Percentiles rank a stretch among this genome's conserved stretches.
These are phyloP conservation scores for Steromphala cineraria DNA, from an alignment of 2,888 invertebrate genomes.

Conservation along the genomic window DNA sequence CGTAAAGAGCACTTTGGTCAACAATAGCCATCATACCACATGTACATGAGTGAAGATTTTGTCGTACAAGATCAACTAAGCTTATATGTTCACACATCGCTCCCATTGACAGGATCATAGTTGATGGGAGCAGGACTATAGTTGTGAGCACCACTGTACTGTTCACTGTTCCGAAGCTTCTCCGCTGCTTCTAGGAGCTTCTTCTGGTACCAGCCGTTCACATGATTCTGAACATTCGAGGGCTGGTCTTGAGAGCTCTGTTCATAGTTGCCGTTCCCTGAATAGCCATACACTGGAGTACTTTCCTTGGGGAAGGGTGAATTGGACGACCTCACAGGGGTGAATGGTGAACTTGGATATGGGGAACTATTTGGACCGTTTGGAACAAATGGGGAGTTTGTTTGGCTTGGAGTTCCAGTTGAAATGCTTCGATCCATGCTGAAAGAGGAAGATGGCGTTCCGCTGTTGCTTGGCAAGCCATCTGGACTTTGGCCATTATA, in stretches of 20 bases:
- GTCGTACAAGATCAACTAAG: too few relatives aligned
- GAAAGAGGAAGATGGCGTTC: conserved; percentile 68
- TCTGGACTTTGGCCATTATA: neutral
- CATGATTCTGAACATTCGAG: conserved; percentile 52
- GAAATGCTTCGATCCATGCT: conserved; percentile 59
- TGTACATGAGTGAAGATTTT: too few relatives aligned
- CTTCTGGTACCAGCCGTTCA: conserved; percentile 64
- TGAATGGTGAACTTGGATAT: neutral
- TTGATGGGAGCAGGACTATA: conserved; percentile 5
- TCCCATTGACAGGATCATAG: conserved; percentile 49
- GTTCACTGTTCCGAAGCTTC: conserved; percentile 51
- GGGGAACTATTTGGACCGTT: neutral
- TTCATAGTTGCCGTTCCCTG: neutral
- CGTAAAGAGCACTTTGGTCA: too few relatives aligned
- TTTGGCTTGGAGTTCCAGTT: conserved; percentile 52
- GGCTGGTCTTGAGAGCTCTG: conserved; percentile 21
- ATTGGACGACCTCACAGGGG: neutral
- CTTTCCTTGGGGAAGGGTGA: conserved; percentile 12
- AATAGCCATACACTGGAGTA: neutral
- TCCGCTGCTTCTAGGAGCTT: conserved; percentile 62
- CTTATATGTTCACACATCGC: conserved; percentile 46
- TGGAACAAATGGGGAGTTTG: conserved; percentile 48
- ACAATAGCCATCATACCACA: too few relatives aligned
- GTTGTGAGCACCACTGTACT: conserved; percentile 37
- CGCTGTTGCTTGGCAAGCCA: conserved; percentile 43